Base-by-base conservation (phyloP, 2,888 invertebrate species). In the Idaea aversata region DNA sequence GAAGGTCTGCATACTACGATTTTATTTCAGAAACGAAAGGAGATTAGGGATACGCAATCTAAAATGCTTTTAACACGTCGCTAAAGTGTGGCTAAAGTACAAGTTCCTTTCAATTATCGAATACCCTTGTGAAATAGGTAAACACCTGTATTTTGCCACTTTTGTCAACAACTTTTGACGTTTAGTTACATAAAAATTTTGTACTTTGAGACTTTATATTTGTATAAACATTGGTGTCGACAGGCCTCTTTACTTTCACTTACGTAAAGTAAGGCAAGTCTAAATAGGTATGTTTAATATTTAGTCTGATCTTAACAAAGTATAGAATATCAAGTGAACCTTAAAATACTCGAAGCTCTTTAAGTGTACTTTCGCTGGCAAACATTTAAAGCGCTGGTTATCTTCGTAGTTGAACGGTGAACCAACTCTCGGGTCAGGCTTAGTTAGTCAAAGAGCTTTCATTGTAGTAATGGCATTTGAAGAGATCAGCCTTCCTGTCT, bases 351-450 rank as follows among this genome's bases (percentile, higher is more conserved):
- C n/a, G 63, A 47, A 61, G 36, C 63, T 63, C 34, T 66, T 65
- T 63, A 68, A 64, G 64, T 64, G 61, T 62, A 67, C 62, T 59
- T 63, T 35, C 65, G 63, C 58, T 57, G 16, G 63, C 61, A 69
- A 71, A 68, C 65, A 62, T 63, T 65, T 69, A 59, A 67, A 71
- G 66, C 63, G 67, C 66, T 70, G 63, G 67, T 65, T 69, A 64
- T 67, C 72, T 68, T 67, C 65, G 66, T 63, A 70, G 68, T 65
- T 47, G 47, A 47, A 47, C 47, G 47, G 47, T 71, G 61, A 62
- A 68, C 69, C 62, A 70, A 71, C 70, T 71, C 68, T 70, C 57
- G 67, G 67, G 70, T 69, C 69, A 69, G 69, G 69, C 69, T 68
- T 65, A 69, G 62, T 66, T 63, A 68, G 68, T 70, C 70, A 72